These are phyloP conservation scores for Ameiurus melas DNA, from an alignment of 2,113 vertebrate species.

Conservation along the genomic window DNA sequence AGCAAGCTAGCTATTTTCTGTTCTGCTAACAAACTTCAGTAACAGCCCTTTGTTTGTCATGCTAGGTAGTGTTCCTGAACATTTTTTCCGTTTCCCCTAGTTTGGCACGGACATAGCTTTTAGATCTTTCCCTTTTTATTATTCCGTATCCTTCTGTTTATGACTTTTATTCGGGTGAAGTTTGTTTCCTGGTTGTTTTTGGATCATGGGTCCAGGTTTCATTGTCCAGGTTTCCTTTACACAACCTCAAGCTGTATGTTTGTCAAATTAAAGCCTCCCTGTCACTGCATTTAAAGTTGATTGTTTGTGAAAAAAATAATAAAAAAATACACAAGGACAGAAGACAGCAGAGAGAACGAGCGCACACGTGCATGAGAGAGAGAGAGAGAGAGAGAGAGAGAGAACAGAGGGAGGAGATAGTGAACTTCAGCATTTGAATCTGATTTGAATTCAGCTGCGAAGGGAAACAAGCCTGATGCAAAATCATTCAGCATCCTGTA, in stretches of 20 bases:
- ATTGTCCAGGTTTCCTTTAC: not conserved
- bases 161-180: not conserved
- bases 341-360: not conserved
- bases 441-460: constrained; percentile 50
- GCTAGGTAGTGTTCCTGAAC: not conserved
- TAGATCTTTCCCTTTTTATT: not conserved
- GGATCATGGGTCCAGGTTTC: not conserved
- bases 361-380: not conserved
- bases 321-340: not conserved
- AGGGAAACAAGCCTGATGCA: not conserved
- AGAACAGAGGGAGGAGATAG: not conserved
- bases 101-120: not conserved
- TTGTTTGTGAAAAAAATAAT: not conserved
- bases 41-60: not conserved
- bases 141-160: not conserved
- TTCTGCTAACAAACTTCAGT: not conserved
- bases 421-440: constrained; percentile 52
- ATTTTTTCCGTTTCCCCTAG: not conserved
- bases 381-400: not conserved
- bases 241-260: not conserved
- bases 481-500: not conserved
- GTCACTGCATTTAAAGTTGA: not conserved
- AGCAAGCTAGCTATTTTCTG: too few species aligned
- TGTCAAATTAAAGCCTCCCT: not conserved
- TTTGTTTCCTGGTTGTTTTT: constrained; percentile 7